Conservation (phyloP, 2,113 vertebrate genomes). For the Tychaedon coryphoeus region DNA sequence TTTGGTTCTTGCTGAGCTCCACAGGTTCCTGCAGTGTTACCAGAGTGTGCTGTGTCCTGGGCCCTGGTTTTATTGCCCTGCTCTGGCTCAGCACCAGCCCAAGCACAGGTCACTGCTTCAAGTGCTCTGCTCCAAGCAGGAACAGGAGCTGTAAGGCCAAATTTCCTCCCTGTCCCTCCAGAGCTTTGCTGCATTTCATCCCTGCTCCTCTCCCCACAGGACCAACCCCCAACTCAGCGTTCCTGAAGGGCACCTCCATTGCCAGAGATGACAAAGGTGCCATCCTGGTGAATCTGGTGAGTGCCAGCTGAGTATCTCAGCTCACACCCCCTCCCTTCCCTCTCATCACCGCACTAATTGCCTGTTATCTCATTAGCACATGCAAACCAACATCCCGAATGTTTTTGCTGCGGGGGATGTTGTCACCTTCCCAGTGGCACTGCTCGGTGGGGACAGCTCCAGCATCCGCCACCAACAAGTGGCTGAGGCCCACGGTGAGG, state of each 20-base stretch:
- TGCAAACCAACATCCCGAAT: conserved; percentile 80
- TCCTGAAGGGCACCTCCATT: conserved; percentile 75
- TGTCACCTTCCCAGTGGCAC: conserved; percentile 80
- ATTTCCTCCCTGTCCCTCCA: neutral
- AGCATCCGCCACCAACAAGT: conserved; percentile 86
- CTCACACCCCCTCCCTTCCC: neutral
- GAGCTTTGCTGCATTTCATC: neutral
- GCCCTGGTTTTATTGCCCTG: neutral
- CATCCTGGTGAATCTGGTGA: conserved; percentile 84
- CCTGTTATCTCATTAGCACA: conserved; percentile 66
- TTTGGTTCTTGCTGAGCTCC: neutral
- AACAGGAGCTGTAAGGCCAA: neutral
- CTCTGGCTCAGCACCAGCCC: neutral
- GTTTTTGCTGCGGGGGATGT: conserved; percentile 85
- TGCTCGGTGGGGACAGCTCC: conserved; percentile 62
- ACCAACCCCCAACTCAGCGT: conserved; percentile 75
- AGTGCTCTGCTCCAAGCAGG: neutral
- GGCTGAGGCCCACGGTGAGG: conserved; percentile 84
- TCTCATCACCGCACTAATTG: rapidly evolving
- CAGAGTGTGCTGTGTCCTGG: neutral
- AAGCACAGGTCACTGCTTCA: neutral
- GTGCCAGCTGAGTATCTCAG: rapidly evolving
- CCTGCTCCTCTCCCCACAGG: conserved; percentile 64
- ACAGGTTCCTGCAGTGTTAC: neutral
- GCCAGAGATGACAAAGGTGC: conserved; percentile 69